These are phyloP conservation scores for Buteo buteo DNA, from an alignment of 2,113 vertebrate species.

Conservation along the genomic window DNA sequence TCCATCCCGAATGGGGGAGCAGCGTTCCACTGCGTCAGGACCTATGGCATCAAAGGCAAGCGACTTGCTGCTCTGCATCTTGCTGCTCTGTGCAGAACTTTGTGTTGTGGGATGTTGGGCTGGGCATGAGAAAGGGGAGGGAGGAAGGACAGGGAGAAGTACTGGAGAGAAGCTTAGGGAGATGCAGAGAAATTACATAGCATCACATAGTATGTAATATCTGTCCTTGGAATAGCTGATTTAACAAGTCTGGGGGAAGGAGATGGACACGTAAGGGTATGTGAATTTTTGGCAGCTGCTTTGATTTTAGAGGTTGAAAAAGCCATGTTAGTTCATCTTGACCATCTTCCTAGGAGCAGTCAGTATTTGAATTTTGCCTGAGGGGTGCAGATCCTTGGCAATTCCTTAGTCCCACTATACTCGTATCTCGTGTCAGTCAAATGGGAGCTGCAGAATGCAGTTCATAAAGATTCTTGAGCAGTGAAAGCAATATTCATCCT, in stretches of 20 bases:
- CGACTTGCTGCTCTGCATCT: constrained; percentile 84
- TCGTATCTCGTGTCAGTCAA: background rate
- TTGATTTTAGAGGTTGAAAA: background rate
- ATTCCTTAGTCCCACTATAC: background rate
- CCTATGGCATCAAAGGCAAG: constrained; percentile 99
- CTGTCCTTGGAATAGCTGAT: background rate
- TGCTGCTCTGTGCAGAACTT: constrained; percentile 74
- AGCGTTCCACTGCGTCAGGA: constrained; percentile 98
- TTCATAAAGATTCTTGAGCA: background rate
- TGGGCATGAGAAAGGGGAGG: constrained; percentile 59
- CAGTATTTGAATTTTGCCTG: constrained; percentile 1
- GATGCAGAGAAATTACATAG: background rate
- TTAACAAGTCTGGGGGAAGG: background rate
- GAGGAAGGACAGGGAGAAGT: constrained; percentile 8
- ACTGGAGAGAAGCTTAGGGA: background rate
- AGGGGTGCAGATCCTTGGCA: background rate
- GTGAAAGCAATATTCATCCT: background rate
- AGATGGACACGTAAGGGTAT: background rate
- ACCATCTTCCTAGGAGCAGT: background rate
- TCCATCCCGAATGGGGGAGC: constrained; percentile 95
- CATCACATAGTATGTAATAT: background rate
- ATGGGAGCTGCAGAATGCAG: background rate
- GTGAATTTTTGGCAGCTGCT: background rate
- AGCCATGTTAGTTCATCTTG: background rate
- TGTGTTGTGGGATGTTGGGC: constrained; percentile 60